Percentiles rank a stretch among this genome's conserved stretches.
phyloP scores from a whole-genome alignment of 2,888 invertebrate species.

The Diarsia rubi region DNA sequence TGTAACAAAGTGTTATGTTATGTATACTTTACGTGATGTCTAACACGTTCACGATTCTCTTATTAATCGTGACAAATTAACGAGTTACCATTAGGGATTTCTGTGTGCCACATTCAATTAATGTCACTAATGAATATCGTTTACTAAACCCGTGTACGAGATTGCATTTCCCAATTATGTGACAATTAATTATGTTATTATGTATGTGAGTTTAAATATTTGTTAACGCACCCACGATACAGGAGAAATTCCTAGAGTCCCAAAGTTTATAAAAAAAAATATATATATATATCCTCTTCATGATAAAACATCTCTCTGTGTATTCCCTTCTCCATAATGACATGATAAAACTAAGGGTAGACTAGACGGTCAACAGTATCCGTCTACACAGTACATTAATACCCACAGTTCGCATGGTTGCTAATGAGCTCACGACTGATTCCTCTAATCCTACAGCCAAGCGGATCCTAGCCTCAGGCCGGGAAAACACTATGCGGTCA shows the following conservation, averaged over 20 bases:
- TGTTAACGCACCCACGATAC: too few species aligned
- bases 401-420: slow-evolving; percentile 30
- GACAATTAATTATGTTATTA: not conserved
- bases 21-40: slow-evolving; percentile 3
- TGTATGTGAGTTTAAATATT: too few species aligned
- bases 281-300: too few species aligned
- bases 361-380: slow-evolving; percentile 6
- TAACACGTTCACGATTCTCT: not conserved
- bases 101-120: slow-evolving; percentile 7
- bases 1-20: too few species aligned
- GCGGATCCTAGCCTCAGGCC: slow-evolving; percentile 41
- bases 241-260: too few species aligned
- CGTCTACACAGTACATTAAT: slow-evolving; percentile 21
- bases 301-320: not conserved
- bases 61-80: slow-evolving; percentile 9
- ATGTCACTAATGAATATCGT: slow-evolving; percentile 16
- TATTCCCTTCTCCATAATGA: not conserved
- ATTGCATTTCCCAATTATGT: slow-evolving; percentile 22
- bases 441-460: slow-evolving; percentile 41
- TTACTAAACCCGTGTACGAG: not conserved
- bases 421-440: slow-evolving; percentile 54
- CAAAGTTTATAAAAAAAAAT: too few species aligned
- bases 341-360: not conserved
- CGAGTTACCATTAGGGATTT: slow-evolving; percentile 42
- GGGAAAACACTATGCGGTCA: slow-evolving; percentile 53